These are phyloP conservation scores for Scophthalmus maximus DNA, from an alignment of 2,113 vertebrate species.

Conservation along the genomic window DNA sequence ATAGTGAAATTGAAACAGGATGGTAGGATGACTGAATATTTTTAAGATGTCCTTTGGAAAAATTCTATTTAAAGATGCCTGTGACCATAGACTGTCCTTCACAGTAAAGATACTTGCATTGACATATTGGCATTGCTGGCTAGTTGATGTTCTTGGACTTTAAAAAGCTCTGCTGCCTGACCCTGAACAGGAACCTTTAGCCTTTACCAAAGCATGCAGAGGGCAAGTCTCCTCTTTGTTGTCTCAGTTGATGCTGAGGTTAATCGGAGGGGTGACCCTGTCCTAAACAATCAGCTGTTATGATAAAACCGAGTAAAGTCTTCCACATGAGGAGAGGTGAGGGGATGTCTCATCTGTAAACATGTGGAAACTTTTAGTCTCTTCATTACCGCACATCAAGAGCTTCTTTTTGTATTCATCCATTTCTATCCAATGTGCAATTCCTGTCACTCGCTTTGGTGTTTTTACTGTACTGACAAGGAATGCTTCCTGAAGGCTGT, in stretches of 20 bases:
- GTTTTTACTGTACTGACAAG: background rate
- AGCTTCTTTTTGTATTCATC: constrained; percentile 24
- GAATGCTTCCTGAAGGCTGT: background rate
- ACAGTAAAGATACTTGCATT: background rate
- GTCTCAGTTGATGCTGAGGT: constrained; percentile 1
- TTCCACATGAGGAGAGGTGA: constrained; percentile 6
- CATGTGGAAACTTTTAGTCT: constrained; percentile 6
- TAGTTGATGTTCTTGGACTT: background rate
- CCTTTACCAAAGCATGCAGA: background rate
- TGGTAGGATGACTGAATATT: background rate
- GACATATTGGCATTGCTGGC: background rate
- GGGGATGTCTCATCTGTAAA: constrained; percentile 27
- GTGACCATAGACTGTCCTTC: background rate
- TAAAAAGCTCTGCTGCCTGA: constrained; percentile 7
- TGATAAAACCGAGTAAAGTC: background rate
- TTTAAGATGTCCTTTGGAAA: background rate
- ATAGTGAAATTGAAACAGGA: background rate
- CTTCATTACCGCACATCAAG: constrained; percentile 8
- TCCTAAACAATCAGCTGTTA: constrained; percentile 22
- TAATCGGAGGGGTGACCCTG: background rate
- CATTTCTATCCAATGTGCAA: constrained; percentile 41
- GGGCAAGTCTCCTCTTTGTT: background rate
- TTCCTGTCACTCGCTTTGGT: constrained; percentile 21
- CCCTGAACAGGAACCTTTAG: constrained; percentile 8
- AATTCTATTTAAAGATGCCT: constrained; percentile 1